Percentiles rank a stretch among this genome's conserved stretches.
Conservation (phyloP, 2,113 vertebrate genomes). For the Gymnarchus niloticus region DNA sequence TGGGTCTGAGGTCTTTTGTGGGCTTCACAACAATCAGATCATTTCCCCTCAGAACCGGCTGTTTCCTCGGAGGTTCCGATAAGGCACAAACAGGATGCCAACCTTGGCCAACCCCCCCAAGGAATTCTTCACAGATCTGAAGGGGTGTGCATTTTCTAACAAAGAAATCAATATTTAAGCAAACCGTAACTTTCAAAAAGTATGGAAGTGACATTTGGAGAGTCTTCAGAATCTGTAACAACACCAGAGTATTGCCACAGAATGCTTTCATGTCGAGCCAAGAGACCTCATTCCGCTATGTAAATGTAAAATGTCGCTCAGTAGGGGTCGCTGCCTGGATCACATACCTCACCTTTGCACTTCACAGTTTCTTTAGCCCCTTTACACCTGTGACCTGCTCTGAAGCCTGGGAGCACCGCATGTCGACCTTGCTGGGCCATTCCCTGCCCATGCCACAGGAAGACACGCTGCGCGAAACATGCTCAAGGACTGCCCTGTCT, state of each 20-base stretch:
- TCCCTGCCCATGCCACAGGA: not conserved
- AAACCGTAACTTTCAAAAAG: not conserved
- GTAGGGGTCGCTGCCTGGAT: not conserved
- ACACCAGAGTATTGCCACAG: not conserved
- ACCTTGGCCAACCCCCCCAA: conserved; percentile 30
- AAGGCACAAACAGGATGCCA: conserved; percentile 39
- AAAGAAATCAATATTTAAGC: not conserved
- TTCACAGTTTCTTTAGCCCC: not conserved
- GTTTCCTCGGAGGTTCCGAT: conserved; percentile 2
- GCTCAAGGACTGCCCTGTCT: not conserved
- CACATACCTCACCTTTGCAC: not conserved
- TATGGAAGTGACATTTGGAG: not conserved
- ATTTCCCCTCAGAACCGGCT: not conserved
- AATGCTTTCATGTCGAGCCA: not conserved
- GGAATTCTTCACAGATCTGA: not conserved
- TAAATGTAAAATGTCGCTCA: not conserved
- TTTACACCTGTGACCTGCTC: not conserved
- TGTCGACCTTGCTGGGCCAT: not conserved
- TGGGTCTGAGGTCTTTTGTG: not conserved
- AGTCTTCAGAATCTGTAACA: not conserved
- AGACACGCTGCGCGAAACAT: not conserved
- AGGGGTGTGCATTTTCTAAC: not conserved
- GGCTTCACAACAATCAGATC: not conserved
- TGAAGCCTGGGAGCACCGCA: not conserved
- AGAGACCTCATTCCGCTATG: not conserved